These are phyloP conservation scores for Nemurella pictetii DNA, from an alignment of 2,888 invertebrate species.

Conservation along the genomic window DNA sequence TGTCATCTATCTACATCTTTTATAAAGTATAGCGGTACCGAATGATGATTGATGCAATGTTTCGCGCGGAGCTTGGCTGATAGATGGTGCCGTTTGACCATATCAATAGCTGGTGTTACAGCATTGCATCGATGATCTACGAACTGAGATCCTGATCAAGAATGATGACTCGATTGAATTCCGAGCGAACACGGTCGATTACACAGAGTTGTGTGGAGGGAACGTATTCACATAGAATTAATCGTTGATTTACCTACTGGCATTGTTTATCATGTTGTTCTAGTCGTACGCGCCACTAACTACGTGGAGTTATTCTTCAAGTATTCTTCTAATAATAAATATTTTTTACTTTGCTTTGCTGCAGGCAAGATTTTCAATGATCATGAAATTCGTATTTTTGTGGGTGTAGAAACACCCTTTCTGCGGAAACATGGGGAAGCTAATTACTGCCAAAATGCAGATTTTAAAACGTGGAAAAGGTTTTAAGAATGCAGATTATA, in stretches of 20 bases:
- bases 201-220: too few species aligned
- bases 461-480: too few species aligned
- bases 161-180: background rate
- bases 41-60: background rate
- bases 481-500: too few species aligned
- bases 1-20: background rate
- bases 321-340: too few species aligned
- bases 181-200: background rate
- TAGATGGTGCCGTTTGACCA: background rate
- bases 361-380: too few species aligned
- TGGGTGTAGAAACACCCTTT: too few species aligned
- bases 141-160: background rate
- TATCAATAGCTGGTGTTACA: background rate
- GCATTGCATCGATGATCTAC: background rate
- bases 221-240: background rate
- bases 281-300: background rate
- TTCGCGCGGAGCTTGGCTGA: background rate
- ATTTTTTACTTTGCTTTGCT: too few species aligned
- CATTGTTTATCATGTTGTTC: background rate
- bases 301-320: too few species aligned
- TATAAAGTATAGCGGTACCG: background rate
- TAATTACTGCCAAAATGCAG: too few species aligned
- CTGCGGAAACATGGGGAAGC: too few species aligned
- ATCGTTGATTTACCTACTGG: background rate
- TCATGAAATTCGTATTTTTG: too few species aligned